Evolutionary conservation across 1,140 invertebrate genomes (phyloP), one percentile per base, ranked within the genome.

Genomic region (Eumeta japonica): DNA sequence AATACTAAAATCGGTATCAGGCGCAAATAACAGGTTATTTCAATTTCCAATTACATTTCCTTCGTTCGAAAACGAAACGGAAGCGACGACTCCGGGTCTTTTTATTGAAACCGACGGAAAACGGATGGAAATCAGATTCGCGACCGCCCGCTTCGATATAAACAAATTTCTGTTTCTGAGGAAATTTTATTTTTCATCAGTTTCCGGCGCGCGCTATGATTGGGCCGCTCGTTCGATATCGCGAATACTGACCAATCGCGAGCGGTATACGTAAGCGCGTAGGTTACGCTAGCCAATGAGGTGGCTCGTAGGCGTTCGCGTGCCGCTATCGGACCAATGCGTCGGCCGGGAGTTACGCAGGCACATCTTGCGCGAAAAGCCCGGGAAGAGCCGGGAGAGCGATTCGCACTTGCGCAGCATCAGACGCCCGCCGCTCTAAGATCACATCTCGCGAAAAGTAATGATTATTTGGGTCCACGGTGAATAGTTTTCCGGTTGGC

Each of bases 381-480:
- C 68, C 68, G 68, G 68, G 68, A 73, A 70, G 49, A 47, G 48
- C 50, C 56, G 51, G 45, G 40, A 54, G 45, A 50, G 49, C 48
- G 46, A 48, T 45, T 56, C 50, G 64, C 62, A 68, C 60, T 63
- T 62, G 67, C 62, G 55, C 58, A 24, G 20, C 20, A 7, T 24
- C 20, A n/a, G n/a, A n/a, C 51, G 55, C 46, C 50, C 55, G 59
- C 55, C 49, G 52, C 41, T 55, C 48, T 57, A 61, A 68, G 68
- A 68, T 68, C 65, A 64, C 65, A 70, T 73, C 68, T 70, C 61
- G 50, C 55, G 62, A 64, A 70, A 73, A 73, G 64, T 73, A 73
- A 73, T 73, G 68, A 73, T 73, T 73, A 73, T 73, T 73, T 73
- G 55, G 60, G 64, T 73, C 61, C 58, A 58, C 55, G 55, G 52